phyloP scores from a whole-genome alignment of 2,888 invertebrate species.

The Chrysomela aeneicollis region DNA sequence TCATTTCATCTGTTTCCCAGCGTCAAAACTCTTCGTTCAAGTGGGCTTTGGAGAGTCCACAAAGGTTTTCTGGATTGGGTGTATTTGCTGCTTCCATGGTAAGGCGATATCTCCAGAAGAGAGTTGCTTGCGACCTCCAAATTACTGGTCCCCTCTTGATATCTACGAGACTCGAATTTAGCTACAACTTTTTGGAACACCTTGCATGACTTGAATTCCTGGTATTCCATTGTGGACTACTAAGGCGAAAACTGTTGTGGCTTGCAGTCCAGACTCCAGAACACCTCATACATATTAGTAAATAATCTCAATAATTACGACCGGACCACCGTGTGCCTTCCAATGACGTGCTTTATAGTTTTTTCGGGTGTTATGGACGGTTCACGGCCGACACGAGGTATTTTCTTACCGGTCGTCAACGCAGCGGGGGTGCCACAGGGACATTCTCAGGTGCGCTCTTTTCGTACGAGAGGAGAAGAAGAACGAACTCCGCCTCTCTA shows the following conservation, averaged over 20 bases:
- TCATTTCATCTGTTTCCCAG: too few relatives aligned
- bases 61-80: too few relatives aligned
- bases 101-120: too few relatives aligned
- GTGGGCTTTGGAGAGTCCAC: too few relatives aligned
- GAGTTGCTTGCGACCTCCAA: too few relatives aligned
- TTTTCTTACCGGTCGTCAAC: conserved; percentile 45
- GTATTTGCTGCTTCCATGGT: too few relatives aligned
- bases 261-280: background rate
- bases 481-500: background rate
- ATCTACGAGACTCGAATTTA: too few relatives aligned
- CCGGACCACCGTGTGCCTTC: conserved; percentile 16
- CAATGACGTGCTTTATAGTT: conserved; percentile 34
- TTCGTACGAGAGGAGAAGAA: conserved; percentile 38
- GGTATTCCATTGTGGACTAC: background rate
- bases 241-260: background rate
- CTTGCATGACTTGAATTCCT: too few relatives aligned
- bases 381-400: conserved; percentile 42
- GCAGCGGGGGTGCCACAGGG: conserved; percentile 49
- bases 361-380: conserved; percentile 36
- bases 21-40: too few relatives aligned
- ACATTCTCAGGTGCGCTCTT: conserved; percentile 55
- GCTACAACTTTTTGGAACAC: too few relatives aligned
- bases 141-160: too few relatives aligned
- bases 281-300: background rate
- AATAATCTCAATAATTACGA: conserved; percentile 7